Conservation (phyloP, 2,797 vertebrate species). For the Spondyliosoma cantharus region DNA sequence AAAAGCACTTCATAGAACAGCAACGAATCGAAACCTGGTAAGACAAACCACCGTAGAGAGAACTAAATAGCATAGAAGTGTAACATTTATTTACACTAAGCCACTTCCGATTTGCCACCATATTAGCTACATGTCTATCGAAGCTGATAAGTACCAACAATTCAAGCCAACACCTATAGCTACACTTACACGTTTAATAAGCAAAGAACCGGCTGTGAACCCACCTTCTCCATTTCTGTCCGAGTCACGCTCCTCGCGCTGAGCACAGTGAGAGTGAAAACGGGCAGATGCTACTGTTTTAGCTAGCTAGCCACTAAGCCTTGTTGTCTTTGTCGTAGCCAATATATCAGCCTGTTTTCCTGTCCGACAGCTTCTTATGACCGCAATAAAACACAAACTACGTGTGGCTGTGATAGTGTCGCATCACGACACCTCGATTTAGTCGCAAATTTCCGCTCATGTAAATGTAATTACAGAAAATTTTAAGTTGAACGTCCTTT, state of each 20-base stretch:
- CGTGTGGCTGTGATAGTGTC: not conserved
- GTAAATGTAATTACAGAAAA: not conserved
- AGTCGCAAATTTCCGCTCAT: accelerated
- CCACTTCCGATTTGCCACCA: not conserved
- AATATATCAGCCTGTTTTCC: slow-evolving; percentile 45
- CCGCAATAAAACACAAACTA: not conserved
- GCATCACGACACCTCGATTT: not conserved
- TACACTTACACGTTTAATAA: too few relatives aligned
- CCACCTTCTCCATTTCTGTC: slow-evolving; percentile 79
- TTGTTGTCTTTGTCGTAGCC: slow-evolving; percentile 53
- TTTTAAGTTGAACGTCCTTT: not conserved
- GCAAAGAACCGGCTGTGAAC: not conserved
- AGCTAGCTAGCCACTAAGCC: slow-evolving; percentile 57
- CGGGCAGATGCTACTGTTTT: slow-evolving; percentile 29
- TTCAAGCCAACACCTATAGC: not conserved
- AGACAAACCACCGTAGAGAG: not conserved
- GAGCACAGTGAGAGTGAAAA: slow-evolving; percentile 5
- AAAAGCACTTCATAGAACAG: not conserved
- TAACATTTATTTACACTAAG: not conserved
- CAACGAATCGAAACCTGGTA: too few relatives aligned
- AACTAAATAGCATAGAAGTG: too few relatives aligned
- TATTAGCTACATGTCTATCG: not conserved
- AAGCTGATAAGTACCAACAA: too few relatives aligned
- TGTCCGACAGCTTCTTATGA: slow-evolving; percentile 7
- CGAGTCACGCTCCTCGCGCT: not conserved